These are phyloP conservation scores for Verasper variegatus DNA, from an alignment of 2,113 vertebrate species.

Conservation along the genomic window DNA sequence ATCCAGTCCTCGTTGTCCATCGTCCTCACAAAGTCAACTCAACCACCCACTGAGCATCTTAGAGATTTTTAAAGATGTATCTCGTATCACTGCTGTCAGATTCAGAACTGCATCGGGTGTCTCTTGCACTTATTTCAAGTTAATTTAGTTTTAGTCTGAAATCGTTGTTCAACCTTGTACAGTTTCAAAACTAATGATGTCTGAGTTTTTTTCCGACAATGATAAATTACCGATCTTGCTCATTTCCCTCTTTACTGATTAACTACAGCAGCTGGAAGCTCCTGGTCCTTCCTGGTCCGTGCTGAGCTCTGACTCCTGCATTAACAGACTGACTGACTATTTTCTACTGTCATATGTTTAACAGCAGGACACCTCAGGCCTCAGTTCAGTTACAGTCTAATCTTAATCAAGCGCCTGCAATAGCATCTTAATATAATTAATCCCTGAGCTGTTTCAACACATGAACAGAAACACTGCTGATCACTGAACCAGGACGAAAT, in stretches of 20 bases:
- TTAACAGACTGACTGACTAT: constrained; percentile 8
- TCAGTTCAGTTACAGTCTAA: constrained; percentile 37
- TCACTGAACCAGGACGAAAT: neutral
- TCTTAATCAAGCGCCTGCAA: constrained; percentile 22
- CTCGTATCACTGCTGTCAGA: no score
- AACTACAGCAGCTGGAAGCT: neutral
- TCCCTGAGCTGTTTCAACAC: constrained; percentile 3
- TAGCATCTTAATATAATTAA: neutral
- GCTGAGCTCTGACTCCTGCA: neutral
- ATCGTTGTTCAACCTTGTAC: no score
- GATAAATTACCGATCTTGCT: no score
- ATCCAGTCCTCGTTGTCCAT: constrained; percentile 51
- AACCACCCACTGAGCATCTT: neutral
- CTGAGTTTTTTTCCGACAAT: no score
- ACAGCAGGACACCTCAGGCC: neutral
- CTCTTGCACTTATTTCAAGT: no score
- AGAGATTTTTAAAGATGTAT: neutral
- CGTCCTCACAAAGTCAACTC: neutral
- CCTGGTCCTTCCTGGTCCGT: neutral
- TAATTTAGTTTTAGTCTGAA: no score
- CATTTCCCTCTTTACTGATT: neutral
- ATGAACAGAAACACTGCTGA: neutral
- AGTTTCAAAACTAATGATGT: no score
- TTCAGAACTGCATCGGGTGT: no score
- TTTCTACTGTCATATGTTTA: constrained; percentile 40